Evolutionary conservation across 2,888 invertebrate species (phyloP).

Genomic region (Dicyrtoma fusca): DNA sequence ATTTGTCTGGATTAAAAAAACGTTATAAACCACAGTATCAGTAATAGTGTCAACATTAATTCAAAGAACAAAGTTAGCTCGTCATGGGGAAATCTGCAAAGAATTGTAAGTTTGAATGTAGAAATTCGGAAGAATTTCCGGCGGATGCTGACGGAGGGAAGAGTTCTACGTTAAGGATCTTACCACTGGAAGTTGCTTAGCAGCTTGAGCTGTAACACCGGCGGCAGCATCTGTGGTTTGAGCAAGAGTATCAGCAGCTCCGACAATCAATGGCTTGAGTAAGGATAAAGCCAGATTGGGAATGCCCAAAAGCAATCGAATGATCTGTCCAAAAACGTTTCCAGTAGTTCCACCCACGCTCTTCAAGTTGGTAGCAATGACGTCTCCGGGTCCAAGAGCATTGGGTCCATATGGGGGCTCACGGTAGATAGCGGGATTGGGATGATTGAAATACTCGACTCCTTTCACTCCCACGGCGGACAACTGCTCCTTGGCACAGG

Average conservation of each 20-base stretch:
- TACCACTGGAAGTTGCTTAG: conserved; percentile 57
- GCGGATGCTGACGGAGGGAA: too few relatives aligned
- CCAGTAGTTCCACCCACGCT: conserved; percentile 57
- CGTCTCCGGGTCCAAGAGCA: conserved; percentile 57
- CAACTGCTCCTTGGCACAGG: conserved; percentile 56
- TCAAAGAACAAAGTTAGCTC: too few relatives aligned
- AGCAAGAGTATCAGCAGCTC: conserved; percentile 56
- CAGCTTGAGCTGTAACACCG: conserved; percentile 57
- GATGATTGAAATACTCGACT: conserved; percentile 55
- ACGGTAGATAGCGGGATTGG: conserved; percentile 56
- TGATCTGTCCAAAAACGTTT: conserved; percentile 57
- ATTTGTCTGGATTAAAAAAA: too few relatives aligned
- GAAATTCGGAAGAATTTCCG: too few relatives aligned
- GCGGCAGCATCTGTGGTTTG: conserved; percentile 57
- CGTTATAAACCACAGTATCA: too few relatives aligned
- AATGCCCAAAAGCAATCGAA: conserved; percentile 55
- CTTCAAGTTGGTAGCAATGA: conserved; percentile 56
- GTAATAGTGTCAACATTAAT: too few relatives aligned
- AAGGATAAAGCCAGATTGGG: conserved; percentile 56
- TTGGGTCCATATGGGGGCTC: conserved; percentile 57
- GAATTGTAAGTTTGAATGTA: too few relatives aligned
- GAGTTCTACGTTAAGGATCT: too few relatives aligned
- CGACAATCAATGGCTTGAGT: conserved; percentile 56
- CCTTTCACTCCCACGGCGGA: conserved; percentile 56
- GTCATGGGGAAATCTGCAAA: too few relatives aligned